phyloP scores from a whole-genome alignment of 2,888 invertebrate genomes.

The Leucozona laternaria region DNA sequence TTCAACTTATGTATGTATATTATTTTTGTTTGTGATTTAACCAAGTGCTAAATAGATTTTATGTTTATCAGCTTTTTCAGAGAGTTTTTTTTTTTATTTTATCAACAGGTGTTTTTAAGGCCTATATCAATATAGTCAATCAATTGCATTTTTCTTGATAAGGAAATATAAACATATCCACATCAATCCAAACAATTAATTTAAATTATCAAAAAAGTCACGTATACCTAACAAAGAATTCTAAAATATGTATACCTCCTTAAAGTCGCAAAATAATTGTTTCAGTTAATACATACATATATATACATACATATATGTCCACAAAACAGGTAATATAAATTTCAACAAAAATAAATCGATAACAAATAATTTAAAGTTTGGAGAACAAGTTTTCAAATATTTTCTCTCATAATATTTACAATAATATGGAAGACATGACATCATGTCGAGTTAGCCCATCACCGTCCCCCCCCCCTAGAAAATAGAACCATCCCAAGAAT shows the following conservation, averaged over 20 bases:
- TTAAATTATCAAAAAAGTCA: background rate
- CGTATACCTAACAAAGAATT: background rate
- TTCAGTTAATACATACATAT: too few relatives aligned
- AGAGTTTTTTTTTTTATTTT: background rate
- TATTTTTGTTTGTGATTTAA: background rate
- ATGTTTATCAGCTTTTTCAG: background rate
- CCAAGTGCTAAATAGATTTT: background rate
- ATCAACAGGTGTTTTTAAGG: conserved; percentile 10
- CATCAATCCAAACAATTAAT: background rate
- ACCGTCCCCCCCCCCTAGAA: background rate
- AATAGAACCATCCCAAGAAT: conserved; percentile 21
- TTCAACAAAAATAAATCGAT: conserved; percentile 1
- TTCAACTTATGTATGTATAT: background rate
- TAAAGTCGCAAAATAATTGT: background rate
- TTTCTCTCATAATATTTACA: background rate
- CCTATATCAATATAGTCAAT: background rate
- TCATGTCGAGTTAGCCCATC: conserved; percentile 30
- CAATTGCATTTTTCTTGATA: conserved; percentile 13
- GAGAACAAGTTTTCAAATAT: conserved; percentile 47
- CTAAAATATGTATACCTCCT: background rate
- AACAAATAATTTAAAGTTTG: background rate
- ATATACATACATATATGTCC: too few relatives aligned
- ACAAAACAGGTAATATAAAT: background rate
- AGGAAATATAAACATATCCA: conserved; percentile 5
- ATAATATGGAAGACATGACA: conserved; percentile 48